Conservation (phyloP, 2,888 invertebrate species). For the Hydrotaea diabolus region DNA sequence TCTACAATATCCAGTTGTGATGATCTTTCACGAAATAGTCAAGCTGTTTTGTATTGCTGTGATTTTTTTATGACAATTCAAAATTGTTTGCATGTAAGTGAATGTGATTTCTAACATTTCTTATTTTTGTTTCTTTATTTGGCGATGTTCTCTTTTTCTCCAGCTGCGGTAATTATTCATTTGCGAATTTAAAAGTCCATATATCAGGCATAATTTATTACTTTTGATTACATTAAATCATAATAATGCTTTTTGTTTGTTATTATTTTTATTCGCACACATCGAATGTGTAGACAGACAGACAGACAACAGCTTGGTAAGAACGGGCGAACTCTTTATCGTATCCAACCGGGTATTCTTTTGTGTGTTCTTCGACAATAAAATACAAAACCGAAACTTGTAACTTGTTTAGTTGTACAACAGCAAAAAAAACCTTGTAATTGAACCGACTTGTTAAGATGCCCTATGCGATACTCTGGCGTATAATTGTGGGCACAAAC, state of each 20-base stretch:
- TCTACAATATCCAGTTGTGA: too few species aligned
- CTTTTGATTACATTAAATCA: constrained; percentile 45
- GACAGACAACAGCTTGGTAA: not conserved
- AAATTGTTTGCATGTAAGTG: too few species aligned
- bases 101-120: not conserved
- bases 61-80: too few species aligned
- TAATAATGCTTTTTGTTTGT: not conserved
- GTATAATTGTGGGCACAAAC: too few species aligned
- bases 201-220: constrained; percentile 27
- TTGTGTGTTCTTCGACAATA: not conserved
- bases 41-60: too few species aligned
- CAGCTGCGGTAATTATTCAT: constrained; percentile 23
- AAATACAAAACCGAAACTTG: not conserved
- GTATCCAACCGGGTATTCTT: not conserved
- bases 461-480: too few species aligned
- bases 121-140: not conserved
- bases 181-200: constrained; percentile 1
- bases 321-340: not conserved
- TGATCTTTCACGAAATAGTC: too few species aligned
- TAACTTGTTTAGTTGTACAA: not conserved
- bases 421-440: too few species aligned
- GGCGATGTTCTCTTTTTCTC: not conserved
- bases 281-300: not conserved
- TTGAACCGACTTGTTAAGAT: not conserved
- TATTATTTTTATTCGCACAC: constrained; percentile 20